Evolutionary conservation across 2,797 vertebrate genomes (phyloP).

Genomic region (Acanthurus tractus): DNA sequence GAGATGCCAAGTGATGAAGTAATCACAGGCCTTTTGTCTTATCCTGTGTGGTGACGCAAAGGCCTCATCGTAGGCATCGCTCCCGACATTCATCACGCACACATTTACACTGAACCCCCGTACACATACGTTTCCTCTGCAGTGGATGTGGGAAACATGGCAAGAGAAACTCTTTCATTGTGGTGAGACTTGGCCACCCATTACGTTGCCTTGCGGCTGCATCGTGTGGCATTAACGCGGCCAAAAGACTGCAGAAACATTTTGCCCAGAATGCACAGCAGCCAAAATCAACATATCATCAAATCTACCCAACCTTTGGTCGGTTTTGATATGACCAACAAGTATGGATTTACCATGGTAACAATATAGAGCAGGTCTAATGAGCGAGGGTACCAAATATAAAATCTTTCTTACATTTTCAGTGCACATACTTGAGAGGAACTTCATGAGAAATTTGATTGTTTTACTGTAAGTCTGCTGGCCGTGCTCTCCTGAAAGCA

Average conservation of each 20-base stretch:
- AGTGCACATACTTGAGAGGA: constrained; percentile 30
- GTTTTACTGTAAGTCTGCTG: constrained; percentile 55
- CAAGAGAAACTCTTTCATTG: constrained; percentile 73
- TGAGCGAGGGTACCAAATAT: constrained; percentile 49
- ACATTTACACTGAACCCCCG: constrained; percentile 2
- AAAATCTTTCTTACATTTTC: constrained; percentile 39
- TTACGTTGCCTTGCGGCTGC: constrained; percentile 73
- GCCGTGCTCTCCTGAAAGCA: constrained; percentile 55
- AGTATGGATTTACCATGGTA: constrained; percentile 66
- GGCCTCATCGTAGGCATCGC: constrained; percentile 3
- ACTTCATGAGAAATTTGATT: constrained; percentile 47
- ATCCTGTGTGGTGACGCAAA: constrained; percentile 7
- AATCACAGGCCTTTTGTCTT: constrained; percentile 39
- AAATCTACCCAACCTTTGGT: constrained; percentile 63
- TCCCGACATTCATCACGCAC: neutral
- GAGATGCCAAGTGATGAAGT: constrained; percentile 49
- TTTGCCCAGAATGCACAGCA: constrained; percentile 58
- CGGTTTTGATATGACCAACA: constrained; percentile 49
- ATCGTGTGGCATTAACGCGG: constrained; percentile 70
- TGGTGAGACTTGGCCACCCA: constrained; percentile 82
- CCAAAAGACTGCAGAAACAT: constrained; percentile 75
- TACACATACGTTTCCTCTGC: constrained; percentile 57
- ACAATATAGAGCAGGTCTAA: constrained; percentile 53
- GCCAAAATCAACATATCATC: constrained; percentile 81
- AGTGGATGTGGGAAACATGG: constrained; percentile 78